These are phyloP conservation scores for Corapipo altera DNA, from an alignment of 2,113 vertebrate species.

Conservation along the genomic window DNA sequence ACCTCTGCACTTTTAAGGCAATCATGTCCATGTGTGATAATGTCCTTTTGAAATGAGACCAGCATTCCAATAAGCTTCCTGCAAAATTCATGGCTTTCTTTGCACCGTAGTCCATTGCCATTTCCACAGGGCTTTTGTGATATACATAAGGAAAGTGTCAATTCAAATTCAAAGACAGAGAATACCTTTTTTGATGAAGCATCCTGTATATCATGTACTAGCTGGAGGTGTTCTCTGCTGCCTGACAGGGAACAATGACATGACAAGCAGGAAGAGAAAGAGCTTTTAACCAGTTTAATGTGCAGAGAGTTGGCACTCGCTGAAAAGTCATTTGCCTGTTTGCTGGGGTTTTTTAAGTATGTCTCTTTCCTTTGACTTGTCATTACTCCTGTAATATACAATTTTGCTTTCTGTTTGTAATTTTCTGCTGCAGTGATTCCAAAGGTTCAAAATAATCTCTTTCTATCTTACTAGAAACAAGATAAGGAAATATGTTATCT, in stretches of 20 bases:
- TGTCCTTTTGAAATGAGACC: background rate
- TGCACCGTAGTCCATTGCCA: background rate
- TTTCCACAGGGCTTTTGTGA: constrained; percentile 4
- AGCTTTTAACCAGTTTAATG: constrained; percentile 29
- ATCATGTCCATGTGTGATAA: background rate
- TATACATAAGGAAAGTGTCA: constrained; percentile 7
- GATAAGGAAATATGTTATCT: constrained; percentile 1
- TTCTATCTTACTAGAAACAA: constrained; percentile 33
- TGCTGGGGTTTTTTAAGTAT: background rate
- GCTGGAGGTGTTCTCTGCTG: constrained; percentile 42
- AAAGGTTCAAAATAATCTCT: constrained; percentile 54
- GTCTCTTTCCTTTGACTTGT: constrained; percentile 54
- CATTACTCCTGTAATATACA: constrained; percentile 54
- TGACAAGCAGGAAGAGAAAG: constrained; percentile 1
- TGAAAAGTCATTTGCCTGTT: constrained; percentile 51
- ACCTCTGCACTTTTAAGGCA: background rate
- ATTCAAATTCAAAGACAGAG: constrained; percentile 48
- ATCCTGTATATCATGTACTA: constrained; percentile 46
- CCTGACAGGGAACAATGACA: constrained; percentile 46
- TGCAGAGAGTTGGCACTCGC: background rate
- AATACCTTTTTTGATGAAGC: constrained; percentile 49
- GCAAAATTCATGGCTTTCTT: background rate
- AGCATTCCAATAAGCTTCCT: background rate
- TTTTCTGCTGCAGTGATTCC: constrained; percentile 65
- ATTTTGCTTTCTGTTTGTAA: constrained; percentile 63